Evolutionary conservation across 2,113 vertebrate species (phyloP), one percentile per base, ranked within the genome.

Genomic region (Columba janthina): DNA sequence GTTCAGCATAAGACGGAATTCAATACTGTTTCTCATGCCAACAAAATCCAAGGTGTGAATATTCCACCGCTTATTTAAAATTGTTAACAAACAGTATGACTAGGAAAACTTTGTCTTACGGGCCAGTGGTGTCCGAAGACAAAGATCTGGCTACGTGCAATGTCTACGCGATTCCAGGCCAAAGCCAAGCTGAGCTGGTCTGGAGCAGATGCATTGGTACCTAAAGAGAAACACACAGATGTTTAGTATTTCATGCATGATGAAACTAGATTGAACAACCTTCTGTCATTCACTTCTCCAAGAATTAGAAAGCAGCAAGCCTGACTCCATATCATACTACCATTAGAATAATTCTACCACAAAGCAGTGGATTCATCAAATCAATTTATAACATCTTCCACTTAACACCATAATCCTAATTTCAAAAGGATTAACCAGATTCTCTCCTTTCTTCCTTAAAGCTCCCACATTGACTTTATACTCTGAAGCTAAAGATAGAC

Each of bases 91-190:
- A 86, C 56, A 29, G 29, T 40, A 61, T 8, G 8, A 71, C 32
- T 14, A 16, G 19, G 38, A 66, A 94, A 96, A 66, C 15, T 83
- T 65, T 42, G n/a, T 54, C 96, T 99, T 97, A 99, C 99, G 94
- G 99, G 99, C 98, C 99, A 99, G 89, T 99, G 99, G 90, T 99
- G 99, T 73, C 99, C 99, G 2, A 99, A 99, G 75, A 99, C 98
- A 95, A 99, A 99, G 96, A 99, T 99, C 75, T 99, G 99, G 96
- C 99, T 99, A 64, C 99, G 98, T 53, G 99, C 99, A 42, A 99
- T 99, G 69, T 99, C 99, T 46, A 99, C 99, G n/a, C 99, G 98
- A 95, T 99, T 99, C 99, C 99, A 99, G 79, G 99, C 99, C 97
- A 99, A 97, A 60, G 99, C 99, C 98, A 99, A 96, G 69, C 99